Conservation (phyloP, 1,140 invertebrate genomes). For the Eubasilissa regina region DNA sequence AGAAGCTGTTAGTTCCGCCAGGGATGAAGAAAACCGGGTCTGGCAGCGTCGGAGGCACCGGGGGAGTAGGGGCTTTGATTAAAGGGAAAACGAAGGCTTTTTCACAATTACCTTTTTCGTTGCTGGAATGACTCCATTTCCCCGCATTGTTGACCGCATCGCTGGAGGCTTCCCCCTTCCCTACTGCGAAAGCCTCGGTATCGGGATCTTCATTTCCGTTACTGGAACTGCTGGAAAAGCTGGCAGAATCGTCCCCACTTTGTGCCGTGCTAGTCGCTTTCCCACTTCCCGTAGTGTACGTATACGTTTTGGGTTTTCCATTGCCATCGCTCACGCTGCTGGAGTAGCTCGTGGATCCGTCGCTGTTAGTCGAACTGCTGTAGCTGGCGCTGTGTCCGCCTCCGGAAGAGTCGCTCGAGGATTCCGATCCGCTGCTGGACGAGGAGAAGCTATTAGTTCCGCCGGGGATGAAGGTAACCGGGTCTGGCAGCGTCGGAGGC, state of each 20-base stretch:
- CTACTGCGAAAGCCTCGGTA: conserved; percentile 43
- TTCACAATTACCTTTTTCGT: conserved; percentile 12
- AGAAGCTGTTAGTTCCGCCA: too few species aligned
- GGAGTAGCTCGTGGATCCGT: conserved; percentile 38
- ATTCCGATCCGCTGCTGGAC: not conserved
- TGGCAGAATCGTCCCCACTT: not conserved
- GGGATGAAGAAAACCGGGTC: too few species aligned
- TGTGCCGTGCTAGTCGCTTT: conserved; percentile 41
- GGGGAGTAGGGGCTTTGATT: too few species aligned
- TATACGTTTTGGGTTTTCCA: conserved; percentile 50
- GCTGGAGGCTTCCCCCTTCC: conserved; percentile 36
- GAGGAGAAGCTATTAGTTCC: conserved; percentile 23
- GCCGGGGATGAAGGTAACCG: not conserved
- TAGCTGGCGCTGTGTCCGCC: not conserved
- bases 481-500: not conserved
- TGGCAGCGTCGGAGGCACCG: too few species aligned
- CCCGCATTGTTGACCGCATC: conserved; percentile 48
- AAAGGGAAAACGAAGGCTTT: too few species aligned
- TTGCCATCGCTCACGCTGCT: conserved; percentile 42
- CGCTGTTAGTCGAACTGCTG: conserved; percentile 44
- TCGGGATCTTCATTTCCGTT: conserved; percentile 43
- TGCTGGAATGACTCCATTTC: conserved; percentile 43
- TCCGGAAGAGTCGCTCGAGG: not conserved
- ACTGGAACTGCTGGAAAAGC: conserved; percentile 11
- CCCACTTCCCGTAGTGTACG: conserved; percentile 52